Evolutionary conservation across 2,888 invertebrate genomes (phyloP).

Genomic region (Limnephilus rhombicus): DNA sequence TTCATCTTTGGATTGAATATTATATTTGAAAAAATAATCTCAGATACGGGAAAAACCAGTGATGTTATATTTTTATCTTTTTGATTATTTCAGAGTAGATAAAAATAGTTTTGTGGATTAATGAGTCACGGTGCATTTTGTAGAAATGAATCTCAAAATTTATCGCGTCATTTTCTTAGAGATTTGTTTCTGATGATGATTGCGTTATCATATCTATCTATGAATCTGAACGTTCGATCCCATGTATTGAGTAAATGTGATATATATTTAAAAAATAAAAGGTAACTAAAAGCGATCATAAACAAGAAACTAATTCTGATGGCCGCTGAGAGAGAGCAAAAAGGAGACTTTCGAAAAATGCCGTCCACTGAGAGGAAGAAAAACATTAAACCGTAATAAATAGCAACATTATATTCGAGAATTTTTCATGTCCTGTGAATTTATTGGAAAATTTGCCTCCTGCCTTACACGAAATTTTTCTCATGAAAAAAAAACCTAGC

Average conservation of each 20-base stretch:
- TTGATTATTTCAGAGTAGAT: no score
- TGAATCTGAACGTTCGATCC: not conserved
- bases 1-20: no score
- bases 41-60: no score
- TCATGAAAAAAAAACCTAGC: no score
- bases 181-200: not conserved
- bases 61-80: no score
- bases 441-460: no score
- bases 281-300: not conserved
- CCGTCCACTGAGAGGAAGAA: not conserved
- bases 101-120: no score
- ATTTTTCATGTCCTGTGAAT: no score
- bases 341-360: not conserved
- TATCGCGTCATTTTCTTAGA: not conserved
- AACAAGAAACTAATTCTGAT: no score
- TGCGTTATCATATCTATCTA: not conserved
- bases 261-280: not conserved
- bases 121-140: no score
- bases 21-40: no score
- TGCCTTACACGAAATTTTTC: no score
- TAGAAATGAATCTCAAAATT: not conserved
- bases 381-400: not conserved
- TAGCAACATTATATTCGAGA: not conserved
- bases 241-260: not conserved
- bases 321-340: not conserved